A percentile compares a stretch with the other conserved stretches of the same genome.
Evolutionary conservation across 2,113 vertebrate species (phyloP).

Genomic region (Marcusenius ussheri): DNA sequence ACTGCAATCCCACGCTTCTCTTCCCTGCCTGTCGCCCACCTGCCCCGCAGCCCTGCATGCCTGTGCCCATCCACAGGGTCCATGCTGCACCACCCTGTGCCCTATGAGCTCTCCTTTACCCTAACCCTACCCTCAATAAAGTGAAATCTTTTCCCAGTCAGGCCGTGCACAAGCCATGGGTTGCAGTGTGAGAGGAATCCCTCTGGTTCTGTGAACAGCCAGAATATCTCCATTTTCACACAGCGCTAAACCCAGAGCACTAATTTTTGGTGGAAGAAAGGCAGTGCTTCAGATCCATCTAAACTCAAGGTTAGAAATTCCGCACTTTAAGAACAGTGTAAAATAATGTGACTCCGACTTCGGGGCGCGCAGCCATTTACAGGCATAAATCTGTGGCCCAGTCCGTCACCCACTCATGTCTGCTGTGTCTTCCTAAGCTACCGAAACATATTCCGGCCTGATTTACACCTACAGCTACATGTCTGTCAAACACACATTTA

Average conservation of each 20-base stretch:
- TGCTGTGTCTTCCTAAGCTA: neutral
- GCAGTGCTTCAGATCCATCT: neutral
- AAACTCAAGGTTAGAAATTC: neutral
- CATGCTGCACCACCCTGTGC: neutral
- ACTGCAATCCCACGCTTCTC: neutral
- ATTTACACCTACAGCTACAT: neutral
- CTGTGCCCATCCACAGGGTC: neutral
- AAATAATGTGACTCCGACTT: neutral
- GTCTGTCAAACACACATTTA: neutral
- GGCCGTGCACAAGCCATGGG: neutral
- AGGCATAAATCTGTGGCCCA: neutral
- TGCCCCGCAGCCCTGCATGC: neutral
- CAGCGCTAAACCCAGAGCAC: neutral
- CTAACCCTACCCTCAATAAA: neutral
- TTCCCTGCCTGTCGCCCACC: neutral
- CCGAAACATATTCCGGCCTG: neutral
- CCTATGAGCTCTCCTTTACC: neutral
- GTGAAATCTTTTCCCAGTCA: neutral
- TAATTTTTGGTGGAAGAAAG: neutral
- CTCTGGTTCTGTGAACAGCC: neutral
- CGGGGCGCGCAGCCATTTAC: rapidly evolving
- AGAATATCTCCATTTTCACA: neutral
- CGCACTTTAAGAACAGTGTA: neutral
- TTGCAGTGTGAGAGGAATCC: neutral
- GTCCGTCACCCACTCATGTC: neutral